These are phyloP conservation scores for Zaprionus gabonicus DNA, from an alignment of 1,140 invertebrate genomes.

Conservation along the genomic window DNA sequence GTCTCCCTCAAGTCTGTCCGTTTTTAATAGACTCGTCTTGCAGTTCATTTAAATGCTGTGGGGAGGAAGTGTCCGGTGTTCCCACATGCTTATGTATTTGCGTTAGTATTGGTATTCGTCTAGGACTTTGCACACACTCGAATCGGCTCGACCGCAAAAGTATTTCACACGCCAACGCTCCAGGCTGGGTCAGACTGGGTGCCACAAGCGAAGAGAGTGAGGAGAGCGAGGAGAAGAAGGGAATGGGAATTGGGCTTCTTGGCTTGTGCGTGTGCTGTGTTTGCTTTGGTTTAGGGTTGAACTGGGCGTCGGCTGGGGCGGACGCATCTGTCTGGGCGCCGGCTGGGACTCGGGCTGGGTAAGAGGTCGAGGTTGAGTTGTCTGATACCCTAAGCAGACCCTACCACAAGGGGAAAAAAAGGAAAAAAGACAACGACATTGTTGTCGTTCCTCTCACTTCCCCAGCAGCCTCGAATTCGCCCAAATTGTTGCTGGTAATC, in stretches of 20 bases:
- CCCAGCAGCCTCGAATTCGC: not conserved
- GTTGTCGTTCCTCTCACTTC: not conserved
- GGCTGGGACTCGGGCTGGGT: not conserved
- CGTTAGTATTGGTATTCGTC: constrained; percentile 28
- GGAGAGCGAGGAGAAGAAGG: too few relatives aligned
- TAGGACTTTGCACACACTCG: constrained; percentile 16
- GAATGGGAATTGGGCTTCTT: constrained; percentile 4
- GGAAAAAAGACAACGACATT: constrained; percentile 24
- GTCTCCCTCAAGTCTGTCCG: not conserved
- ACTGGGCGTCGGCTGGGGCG: constrained; percentile 13
- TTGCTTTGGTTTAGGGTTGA: constrained; percentile 19
- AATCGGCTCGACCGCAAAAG: constrained; percentile 48
- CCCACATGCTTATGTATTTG: not conserved
- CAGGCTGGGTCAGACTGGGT: constrained; percentile 37
- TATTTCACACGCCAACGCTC: constrained; percentile 53
- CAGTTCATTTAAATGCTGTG: constrained; percentile 56
- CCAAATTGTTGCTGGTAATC: constrained; percentile 33
- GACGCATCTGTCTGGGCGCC: not conserved
- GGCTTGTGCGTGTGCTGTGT: constrained; percentile 11
- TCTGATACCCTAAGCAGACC: constrained; percentile 18
- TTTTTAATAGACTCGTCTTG: constrained; percentile 54
- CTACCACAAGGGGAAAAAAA: constrained; percentile 4
- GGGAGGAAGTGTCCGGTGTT: not conserved
- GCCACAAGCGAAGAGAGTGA: constrained; percentile 6
- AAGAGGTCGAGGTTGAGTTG: constrained; percentile 11